These are phyloP conservation scores for Elymnias hypermnestra DNA, from an alignment of 1,140 invertebrate genomes.

Conservation along the genomic window DNA sequence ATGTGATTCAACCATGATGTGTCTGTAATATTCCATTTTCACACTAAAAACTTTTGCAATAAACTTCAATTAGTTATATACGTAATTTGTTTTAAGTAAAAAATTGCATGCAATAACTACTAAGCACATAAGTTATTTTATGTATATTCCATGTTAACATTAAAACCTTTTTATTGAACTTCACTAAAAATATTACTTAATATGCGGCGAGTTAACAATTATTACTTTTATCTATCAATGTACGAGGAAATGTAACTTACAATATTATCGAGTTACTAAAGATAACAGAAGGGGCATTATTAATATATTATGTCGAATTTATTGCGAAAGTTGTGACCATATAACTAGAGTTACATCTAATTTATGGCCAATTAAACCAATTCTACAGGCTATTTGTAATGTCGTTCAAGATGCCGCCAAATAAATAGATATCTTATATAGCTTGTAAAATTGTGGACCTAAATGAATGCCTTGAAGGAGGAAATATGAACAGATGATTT, in stretches of 20 bases:
- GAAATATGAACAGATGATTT: neutral
- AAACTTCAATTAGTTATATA: too few species aligned
- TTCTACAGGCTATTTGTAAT: conserved; percentile 26
- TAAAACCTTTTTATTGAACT: too few species aligned
- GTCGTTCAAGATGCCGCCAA: conserved; percentile 24
- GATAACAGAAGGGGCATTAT: conserved; percentile 14
- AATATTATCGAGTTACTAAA: conserved; percentile 7
- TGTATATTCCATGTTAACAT: too few species aligned
- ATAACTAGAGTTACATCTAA: conserved; percentile 23
- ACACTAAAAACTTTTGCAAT: too few species aligned
- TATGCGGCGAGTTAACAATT: too few species aligned
- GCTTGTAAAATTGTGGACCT: conserved; percentile 13
- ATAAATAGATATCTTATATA: conserved; percentile 21
- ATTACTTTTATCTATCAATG: conserved; percentile 3
- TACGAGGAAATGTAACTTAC: conserved; percentile 17
- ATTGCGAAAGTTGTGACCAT: conserved; percentile 23
- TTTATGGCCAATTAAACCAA: conserved; percentile 28
- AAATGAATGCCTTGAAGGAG: conserved; percentile 10
- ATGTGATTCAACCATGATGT: too few species aligned
- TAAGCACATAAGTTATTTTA: too few species aligned
- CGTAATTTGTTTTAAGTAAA: too few species aligned
- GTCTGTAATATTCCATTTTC: too few species aligned
- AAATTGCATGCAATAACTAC: too few species aligned
- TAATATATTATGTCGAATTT: conserved; percentile 26
- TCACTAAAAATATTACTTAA: too few species aligned